These are phyloP conservation scores for Epizoanthus ramosus DNA, from an alignment of 92 coral and sea anemone species.

Conservation along the genomic window DNA sequence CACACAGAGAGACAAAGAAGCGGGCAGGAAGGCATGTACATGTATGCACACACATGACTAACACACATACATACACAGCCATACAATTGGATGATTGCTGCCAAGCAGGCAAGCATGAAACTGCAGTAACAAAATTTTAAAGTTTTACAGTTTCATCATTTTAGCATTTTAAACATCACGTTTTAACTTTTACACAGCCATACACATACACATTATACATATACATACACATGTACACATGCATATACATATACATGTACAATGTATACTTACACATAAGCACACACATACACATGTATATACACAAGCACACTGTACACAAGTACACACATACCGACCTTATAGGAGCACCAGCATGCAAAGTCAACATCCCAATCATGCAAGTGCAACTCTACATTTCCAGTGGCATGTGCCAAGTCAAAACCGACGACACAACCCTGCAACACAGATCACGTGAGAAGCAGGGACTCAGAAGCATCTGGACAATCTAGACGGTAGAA, in stretches of 20 bases:
- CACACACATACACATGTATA: too few species aligned
- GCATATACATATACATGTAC: constrained; percentile 27
- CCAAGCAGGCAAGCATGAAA: too few species aligned
- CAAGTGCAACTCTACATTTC: constrained; percentile 88
- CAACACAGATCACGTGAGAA: neutral
- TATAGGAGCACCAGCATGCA: constrained; percentile 97
- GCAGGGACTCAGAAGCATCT: constrained; percentile 40
- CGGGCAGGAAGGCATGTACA: neutral
- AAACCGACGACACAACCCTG: constrained; percentile 96
- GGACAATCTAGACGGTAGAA: too few species aligned
- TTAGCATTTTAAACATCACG: too few species aligned
- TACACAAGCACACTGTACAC: too few species aligned
- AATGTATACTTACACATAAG: too few species aligned
- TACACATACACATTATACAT: too few species aligned
- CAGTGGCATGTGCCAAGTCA: constrained; percentile 95
- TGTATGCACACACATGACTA: constrained; percentile 31
- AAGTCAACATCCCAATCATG: constrained; percentile 98
- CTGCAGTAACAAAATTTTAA: too few species aligned
- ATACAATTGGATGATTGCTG: too few species aligned
- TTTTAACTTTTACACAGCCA: too few species aligned
- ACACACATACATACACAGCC: neutral
- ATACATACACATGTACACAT: neutral
- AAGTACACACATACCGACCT: constrained; percentile 54
- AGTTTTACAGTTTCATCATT: too few species aligned
- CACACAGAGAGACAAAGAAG: neutral